Evolutionary conservation across 2,888 invertebrate species (phyloP), one percentile per base, ranked within the genome.

Genomic region (Horisme vitalbata): DNA sequence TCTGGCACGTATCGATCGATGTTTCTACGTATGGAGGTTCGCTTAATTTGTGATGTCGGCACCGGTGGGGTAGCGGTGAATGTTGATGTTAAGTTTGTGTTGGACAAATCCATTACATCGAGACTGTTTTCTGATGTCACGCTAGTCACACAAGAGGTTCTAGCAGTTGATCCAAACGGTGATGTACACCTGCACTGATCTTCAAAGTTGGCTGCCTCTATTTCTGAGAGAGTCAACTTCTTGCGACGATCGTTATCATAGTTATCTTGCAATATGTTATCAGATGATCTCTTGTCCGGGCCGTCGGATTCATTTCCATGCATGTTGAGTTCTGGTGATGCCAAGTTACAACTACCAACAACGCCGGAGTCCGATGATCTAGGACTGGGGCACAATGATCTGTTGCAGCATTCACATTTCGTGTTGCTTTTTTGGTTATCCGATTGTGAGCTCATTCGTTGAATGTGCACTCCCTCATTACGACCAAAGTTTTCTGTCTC

Each of bases 341-440:
- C 92, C 49, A 95, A 87, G 43, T 93, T 93, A 68, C 94, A 95
- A 79, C 95, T 95, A 14, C 96, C 96, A 0, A 95, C 96, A 83
- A 96, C 94, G 13, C 96, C 96, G 0, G 96, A 96, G 74, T 95
- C 95, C 9, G 96, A 96, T 4, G 94, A 95, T 52, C 94, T 88
- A 0, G 93, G 93, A 76, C 94, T 95, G 24, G 92, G 92, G 54
- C 92, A 93, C 57, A 91, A 76, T 0, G 92, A 93, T 59, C 90
- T 88, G 59, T 91, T 91, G 57, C 93, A 93, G 62, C 92, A 93
- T 65, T 91, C 91, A 61, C 93, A 93, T 68, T 86, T 88, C 50
- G 66, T 75, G 18, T 69, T 65, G 23, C 45, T 45, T 56, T 78
- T 82, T 41, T 79, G 73, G 27, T 75, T 79, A 52, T 88, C 89